Evolutionary conservation across 2,888 invertebrate species (phyloP).

Genomic region (Rotaria magnacalcarata): DNA sequence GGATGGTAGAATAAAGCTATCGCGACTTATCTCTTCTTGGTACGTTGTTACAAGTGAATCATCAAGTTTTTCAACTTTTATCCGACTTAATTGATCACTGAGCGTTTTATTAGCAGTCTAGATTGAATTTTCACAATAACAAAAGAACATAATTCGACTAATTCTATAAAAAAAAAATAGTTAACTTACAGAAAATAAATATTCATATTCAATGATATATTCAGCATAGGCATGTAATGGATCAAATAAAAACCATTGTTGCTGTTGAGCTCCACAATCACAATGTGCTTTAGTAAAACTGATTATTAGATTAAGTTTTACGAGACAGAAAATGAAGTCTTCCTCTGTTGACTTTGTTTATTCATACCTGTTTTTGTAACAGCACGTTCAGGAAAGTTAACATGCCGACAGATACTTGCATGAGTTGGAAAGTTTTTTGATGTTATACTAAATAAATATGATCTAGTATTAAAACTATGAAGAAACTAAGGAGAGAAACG

Average conservation of each 20-base stretch:
- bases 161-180: neutral
- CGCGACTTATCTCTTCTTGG: neutral
- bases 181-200: constrained; percentile 49
- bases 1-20: neutral
- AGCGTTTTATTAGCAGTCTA: neutral
- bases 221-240: constrained; percentile 57
- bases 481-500: too few species aligned
- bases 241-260: constrained; percentile 59
- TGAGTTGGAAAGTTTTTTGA: constrained; percentile 4
- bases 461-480: too few species aligned
- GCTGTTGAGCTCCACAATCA: constrained; percentile 57
- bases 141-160: neutral
- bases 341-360: neutral
- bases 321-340: neutral
- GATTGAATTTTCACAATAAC: neutral
- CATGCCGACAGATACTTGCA: constrained; percentile 17
- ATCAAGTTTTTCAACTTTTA: neutral
- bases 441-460: constrained; percentile 33
- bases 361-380: neutral
- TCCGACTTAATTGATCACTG: constrained; percentile 27
- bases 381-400: constrained; percentile 4
- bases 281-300: constrained; percentile 48
- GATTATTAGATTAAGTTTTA: neutral
- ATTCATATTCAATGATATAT: constrained; percentile 59
- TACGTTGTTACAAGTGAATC: neutral